Evolutionary conservation across 2,113 vertebrate genomes (phyloP).

Genomic region (Diglossa brunneiventris): DNA sequence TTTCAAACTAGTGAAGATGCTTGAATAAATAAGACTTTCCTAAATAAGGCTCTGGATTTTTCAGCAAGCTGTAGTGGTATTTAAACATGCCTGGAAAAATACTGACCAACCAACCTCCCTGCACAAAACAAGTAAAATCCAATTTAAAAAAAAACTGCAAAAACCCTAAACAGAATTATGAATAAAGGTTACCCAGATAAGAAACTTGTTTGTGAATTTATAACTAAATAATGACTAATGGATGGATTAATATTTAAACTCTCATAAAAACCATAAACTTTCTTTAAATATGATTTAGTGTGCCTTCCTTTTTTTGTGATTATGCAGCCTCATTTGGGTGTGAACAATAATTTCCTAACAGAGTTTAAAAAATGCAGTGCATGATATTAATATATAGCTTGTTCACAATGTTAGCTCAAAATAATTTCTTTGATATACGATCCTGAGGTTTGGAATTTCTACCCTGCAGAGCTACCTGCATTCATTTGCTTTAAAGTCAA

Average conservation of each 20-base stretch:
- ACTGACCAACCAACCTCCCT: no score
- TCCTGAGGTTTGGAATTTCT: not conserved
- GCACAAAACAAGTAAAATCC: not conserved
- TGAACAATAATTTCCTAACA: not conserved
- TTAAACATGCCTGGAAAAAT: not conserved
- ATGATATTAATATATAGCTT: not conserved
- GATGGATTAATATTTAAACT: not conserved
- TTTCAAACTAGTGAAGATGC: not conserved
- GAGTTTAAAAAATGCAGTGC: not conserved
- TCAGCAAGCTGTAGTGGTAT: not conserved
- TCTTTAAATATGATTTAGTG: not conserved
- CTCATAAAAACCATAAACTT: not conserved
- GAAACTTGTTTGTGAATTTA: not conserved
- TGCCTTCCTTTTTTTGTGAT: not conserved
- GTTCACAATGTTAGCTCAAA: not conserved
- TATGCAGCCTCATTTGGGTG: not conserved
- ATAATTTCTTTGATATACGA: not conserved
- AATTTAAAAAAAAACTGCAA: accelerated
- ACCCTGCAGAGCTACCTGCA: not conserved
- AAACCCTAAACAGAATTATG: not conserved
- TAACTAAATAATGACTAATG: not conserved
- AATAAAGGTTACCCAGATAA: not conserved
- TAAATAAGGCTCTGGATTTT: not conserved
- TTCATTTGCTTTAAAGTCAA: not conserved
- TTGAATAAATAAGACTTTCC: not conserved